Base-by-base conservation (phyloP, 1,140 invertebrate species). In the Drosophila asahinai region DNA sequence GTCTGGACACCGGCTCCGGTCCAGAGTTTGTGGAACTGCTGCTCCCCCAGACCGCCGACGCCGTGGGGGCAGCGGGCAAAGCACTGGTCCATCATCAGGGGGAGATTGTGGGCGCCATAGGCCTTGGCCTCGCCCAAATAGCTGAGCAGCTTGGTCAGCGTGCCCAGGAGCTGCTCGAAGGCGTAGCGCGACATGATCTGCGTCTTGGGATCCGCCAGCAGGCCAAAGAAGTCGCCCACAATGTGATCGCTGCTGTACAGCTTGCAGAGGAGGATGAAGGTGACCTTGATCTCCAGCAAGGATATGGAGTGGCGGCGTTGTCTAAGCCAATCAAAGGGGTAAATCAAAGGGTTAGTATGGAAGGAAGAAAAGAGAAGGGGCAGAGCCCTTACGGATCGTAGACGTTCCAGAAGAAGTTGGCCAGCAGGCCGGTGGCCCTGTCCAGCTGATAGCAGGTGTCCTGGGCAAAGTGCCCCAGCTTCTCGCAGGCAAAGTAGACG, bases 371-470 rank as follows among this genome's bases (percentile, higher is more conserved):
- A 6, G 15, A 27, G 0, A 0, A 40, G 0, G 0, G 17, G 14
- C 8, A 4, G 11, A 42, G 15, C 45, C 49, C 90, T 49, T 73
- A 93, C 91, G 92, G 89, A 78, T 93, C 92, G 60, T 86, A 93
- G 19, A 92, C 75, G 48, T 93, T 89, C 92, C 92, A 93, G 59
- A 93, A 86, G 59, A 93, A 93, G 55, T 92, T 93, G 11, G 89
- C 65, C 38, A 93, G 57, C 27, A 90, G 64, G 0, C 59, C 61
- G 6, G 83, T 83, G 7, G 79, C 76, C 8, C 54, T 70, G 17
- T 92, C 92, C 60, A 93, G 57, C 12, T 84, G 62, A 60, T 86
- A 92, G 62, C 48, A 48, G 12, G 27, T 22, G 0, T 62, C 67
- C 55, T 92, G 81, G 14, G 55, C 76, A 9, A 93, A 92, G 45